A percentile compares a stretch with the other conserved stretches of the same genome.
Evolutionary conservation across 2,888 invertebrate genomes (phyloP).

Genomic region (Lysandra bellargus): DNA sequence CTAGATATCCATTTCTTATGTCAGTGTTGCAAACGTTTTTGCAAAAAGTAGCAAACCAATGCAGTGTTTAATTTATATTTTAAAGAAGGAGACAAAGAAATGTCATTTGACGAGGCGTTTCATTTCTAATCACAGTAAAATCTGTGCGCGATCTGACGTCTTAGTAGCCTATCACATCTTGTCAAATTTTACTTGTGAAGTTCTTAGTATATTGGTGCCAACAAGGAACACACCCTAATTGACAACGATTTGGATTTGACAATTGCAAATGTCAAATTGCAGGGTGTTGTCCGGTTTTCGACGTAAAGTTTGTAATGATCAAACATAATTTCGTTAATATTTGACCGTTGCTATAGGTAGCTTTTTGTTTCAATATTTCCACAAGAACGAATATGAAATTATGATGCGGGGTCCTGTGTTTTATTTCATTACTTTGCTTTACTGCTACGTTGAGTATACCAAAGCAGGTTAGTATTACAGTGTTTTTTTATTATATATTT

Average conservation of each 20-base stretch:
- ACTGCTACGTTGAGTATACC: slow-evolving; percentile 59
- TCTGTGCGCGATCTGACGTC: background rate
- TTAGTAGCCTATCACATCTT: background rate
- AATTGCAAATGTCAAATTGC: background rate
- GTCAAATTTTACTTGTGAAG: background rate
- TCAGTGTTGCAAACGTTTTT: too few relatives aligned
- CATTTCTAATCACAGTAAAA: background rate
- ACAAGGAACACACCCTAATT: background rate
- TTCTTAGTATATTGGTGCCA: background rate
- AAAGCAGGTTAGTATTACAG: slow-evolving; percentile 62
- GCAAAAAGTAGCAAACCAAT: background rate
- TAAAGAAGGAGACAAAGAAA: background rate
- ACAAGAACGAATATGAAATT: slow-evolving; percentile 64
- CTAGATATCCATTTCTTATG: too few relatives aligned
- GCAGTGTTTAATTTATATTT: background rate
- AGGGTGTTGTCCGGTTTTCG: slow-evolving; percentile 71
- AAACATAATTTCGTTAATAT: slow-evolving; percentile 65
- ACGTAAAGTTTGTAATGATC: slow-evolving; percentile 69
- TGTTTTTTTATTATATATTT: slow-evolving; percentile 18
- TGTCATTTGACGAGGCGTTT: background rate
- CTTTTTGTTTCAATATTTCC: slow-evolving; percentile 41
- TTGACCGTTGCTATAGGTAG: slow-evolving; percentile 53
- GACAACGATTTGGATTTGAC: slow-evolving; percentile 2
- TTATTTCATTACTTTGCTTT: slow-evolving; percentile 72
- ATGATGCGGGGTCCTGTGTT: slow-evolving; percentile 70